A percentile compares a stretch with the other conserved stretches of the same genome.
phyloP scores from a whole-genome alignment of 2,888 invertebrate genomes.

The Creontiades dilutus region DNA sequence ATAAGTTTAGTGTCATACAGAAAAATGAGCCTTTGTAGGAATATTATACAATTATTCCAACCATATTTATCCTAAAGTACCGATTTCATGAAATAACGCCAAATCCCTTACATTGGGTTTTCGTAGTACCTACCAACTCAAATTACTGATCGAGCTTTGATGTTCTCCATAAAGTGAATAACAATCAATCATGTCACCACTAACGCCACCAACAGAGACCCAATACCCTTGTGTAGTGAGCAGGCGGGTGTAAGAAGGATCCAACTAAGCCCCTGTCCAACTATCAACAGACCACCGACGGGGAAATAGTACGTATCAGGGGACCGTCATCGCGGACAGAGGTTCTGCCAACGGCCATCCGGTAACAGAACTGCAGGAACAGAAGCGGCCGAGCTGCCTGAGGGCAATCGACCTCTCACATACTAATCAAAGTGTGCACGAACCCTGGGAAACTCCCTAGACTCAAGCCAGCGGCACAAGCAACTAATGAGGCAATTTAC shows the following conservation, averaged over 20 bases:
- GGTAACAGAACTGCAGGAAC: constrained; percentile 8
- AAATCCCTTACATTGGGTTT: too few species aligned
- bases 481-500: constrained; percentile 49
- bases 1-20: too few species aligned
- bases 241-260: background rate
- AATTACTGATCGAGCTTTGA: background rate
- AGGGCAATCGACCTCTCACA: constrained; percentile 22
- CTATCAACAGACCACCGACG: background rate
- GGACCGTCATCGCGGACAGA: background rate
- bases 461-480: constrained; percentile 25
- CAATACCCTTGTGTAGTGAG: background rate
- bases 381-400: background rate
- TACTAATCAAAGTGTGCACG: constrained; percentile 45
- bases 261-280: background rate
- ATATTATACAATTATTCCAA: too few species aligned
- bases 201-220: background rate
- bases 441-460: constrained; percentile 42
- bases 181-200: background rate
- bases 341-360: background rate
- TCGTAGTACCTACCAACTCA: too few species aligned
- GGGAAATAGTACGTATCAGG: background rate
- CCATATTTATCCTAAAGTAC: too few species aligned
- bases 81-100: too few species aligned
- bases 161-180: background rate
- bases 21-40: too few species aligned